Evolutionary conservation across 2,797 vertebrate species (phyloP).

Genomic region (Pseudocheirus occidentalis): DNA sequence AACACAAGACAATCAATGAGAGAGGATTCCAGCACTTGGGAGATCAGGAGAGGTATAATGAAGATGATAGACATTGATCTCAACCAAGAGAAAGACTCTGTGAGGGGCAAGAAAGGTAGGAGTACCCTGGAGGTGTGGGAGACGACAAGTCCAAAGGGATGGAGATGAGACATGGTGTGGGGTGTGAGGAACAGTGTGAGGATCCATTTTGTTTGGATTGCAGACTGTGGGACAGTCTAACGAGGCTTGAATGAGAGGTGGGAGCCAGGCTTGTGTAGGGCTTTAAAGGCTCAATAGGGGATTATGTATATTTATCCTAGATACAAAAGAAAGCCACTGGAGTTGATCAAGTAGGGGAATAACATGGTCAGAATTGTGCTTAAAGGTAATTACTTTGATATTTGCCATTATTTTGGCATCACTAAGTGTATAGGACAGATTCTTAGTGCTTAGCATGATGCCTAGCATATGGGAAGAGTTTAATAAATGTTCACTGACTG

Average conservation of each 20-base stretch:
- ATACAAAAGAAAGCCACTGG: background rate
- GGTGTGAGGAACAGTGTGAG: background rate
- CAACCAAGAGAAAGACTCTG: background rate
- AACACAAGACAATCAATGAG: background rate
- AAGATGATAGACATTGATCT: background rate
- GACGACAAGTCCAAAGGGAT: background rate
- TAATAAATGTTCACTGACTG: background rate
- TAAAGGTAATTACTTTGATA: background rate
- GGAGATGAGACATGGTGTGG: background rate
- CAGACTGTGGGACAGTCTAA: background rate
- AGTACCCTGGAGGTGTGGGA: background rate
- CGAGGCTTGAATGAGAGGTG: background rate
- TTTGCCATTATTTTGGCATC: background rate
- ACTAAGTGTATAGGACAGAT: background rate
- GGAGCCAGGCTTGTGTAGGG: background rate
- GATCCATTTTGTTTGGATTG: background rate
- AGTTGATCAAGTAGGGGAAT: background rate
- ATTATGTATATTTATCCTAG: background rate
- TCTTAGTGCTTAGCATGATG: background rate
- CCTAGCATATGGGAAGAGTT: background rate
- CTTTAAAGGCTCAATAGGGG: background rate
- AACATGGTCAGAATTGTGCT: background rate
- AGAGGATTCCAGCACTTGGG: background rate
- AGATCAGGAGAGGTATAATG: background rate
- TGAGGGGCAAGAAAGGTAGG: background rate